Conservation (phyloP, 1,140 invertebrate genomes). For the Eufriesea mexicana region DNA sequence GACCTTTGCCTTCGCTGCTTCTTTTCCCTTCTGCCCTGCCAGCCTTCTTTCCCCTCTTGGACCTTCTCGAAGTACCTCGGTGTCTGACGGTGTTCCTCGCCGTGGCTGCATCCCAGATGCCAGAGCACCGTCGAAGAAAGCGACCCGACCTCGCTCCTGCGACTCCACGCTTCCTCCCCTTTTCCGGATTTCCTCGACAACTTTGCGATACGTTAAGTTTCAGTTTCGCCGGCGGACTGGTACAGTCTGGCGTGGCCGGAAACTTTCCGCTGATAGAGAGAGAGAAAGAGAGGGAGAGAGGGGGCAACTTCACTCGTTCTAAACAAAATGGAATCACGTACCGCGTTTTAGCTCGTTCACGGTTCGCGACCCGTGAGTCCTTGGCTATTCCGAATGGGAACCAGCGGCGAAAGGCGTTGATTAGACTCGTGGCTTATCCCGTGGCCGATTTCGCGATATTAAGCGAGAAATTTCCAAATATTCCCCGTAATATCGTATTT, state of each 20-base stretch:
- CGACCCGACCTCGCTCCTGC: neutral
- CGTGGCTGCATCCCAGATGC: constrained; percentile 1
- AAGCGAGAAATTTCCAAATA: no score
- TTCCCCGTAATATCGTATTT: no score
- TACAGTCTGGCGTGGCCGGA: constrained; percentile 5
- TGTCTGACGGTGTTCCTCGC: neutral
- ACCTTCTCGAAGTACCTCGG: constrained; percentile 32
- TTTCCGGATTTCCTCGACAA: constrained; percentile 38
- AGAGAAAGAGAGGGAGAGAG: neutral
- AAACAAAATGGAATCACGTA: constrained; percentile 49
- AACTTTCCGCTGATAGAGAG: constrained; percentile 36
- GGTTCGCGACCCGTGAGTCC: no score
- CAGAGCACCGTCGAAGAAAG: neutral
- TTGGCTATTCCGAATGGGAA: neutral
- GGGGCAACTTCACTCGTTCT: neutral
- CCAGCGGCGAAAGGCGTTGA: neutral
- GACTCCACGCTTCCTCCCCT: neutral
- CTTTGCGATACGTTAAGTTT: constrained; percentile 60
- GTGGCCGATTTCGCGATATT: neutral
- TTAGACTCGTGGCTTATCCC: neutral
- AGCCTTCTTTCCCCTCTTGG: neutral
- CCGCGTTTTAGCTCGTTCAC: constrained; percentile 3
- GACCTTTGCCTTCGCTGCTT: constrained; percentile 78
- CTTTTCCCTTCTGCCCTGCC: neutral
- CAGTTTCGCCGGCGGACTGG: constrained; percentile 9